phyloP scores from a whole-genome alignment of 2,797 vertebrate genomes.

The Galago senegalensis region DNA sequence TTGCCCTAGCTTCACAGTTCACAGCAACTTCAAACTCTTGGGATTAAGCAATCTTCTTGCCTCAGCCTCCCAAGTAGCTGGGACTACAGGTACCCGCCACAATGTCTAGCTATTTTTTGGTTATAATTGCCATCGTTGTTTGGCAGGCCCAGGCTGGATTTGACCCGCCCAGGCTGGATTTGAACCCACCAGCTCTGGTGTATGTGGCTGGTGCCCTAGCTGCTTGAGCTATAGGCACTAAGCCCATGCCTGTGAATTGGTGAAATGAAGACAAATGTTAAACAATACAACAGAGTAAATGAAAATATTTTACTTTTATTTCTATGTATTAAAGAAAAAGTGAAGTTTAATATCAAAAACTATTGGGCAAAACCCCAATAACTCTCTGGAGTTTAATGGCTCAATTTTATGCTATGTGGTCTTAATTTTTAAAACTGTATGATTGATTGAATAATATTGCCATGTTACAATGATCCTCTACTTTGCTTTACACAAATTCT shows the following conservation, averaged over 20 bases:
- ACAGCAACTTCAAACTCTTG: no score
- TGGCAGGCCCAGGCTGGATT: no score
- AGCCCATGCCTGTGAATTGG: neutral
- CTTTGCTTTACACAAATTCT: neutral
- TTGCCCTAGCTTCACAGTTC: no score
- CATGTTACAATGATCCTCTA: neutral
- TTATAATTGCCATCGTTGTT: no score
- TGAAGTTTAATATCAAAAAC: neutral
- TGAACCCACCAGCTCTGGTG: no score
- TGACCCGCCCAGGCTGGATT: no score
- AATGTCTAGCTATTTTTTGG: no score
- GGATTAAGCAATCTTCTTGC: no score
- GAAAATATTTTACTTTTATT: slow-evolving; percentile 53
- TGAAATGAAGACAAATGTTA: slow-evolving; percentile 1
- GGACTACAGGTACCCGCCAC: no score
- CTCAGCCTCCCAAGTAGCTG: no score
- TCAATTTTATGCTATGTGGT: neutral
- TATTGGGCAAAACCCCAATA: neutral
- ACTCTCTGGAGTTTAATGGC: neutral
- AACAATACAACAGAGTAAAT: neutral
- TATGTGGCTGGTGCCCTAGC: no score
- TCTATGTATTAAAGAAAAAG: slow-evolving; percentile 6
- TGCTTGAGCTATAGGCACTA: no score
- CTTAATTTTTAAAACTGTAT: neutral
- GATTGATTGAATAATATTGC: neutral